A percentile compares a stretch with the other conserved stretches of the same genome.
Conservation (phyloP, 1,140 invertebrate species). For the Harlomillsia oculata region DNA sequence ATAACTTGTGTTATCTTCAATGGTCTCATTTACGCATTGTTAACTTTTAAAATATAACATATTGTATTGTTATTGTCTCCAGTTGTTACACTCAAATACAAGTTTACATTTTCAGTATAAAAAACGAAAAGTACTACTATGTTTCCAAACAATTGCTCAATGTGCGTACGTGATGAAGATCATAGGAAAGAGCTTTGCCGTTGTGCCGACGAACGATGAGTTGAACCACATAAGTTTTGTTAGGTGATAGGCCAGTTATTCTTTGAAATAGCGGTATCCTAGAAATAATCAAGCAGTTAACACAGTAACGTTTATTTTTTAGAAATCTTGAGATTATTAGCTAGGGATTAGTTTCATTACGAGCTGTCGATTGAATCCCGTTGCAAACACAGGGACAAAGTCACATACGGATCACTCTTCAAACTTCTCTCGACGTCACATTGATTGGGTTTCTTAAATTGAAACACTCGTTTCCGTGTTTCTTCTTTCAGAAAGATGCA, state of each 20-base stretch:
- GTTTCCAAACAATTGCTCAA: conserved; percentile 11
- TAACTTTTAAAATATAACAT: no score
- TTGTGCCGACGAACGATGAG: conserved; percentile 42
- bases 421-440: conserved; percentile 42
- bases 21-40: no score
- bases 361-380: no score
- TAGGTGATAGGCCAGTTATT: conserved; percentile 40
- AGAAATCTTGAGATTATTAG: no score
- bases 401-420: conserved; percentile 39
- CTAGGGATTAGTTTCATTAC: no score
- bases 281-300: conserved; percentile 35
- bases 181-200: conserved; percentile 43
- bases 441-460: conserved; percentile 40
- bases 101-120: conserved; percentile 1
- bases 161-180: conserved; percentile 42
- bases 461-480: conserved; percentile 17
- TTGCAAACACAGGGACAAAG: conserved; percentile 39
- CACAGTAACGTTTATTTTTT: no score
- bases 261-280: conserved; percentile 41
- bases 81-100: not conserved
- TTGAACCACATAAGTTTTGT: conserved; percentile 42
- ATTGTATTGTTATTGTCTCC: no score
- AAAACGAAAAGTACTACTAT: no score
- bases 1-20: no score
- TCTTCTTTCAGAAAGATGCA: conserved; percentile 40